Evolutionary conservation across 2,113 vertebrate species (phyloP), one percentile per base, ranked within the genome.

Genomic region (Pyxicephalus adspersus): DNA sequence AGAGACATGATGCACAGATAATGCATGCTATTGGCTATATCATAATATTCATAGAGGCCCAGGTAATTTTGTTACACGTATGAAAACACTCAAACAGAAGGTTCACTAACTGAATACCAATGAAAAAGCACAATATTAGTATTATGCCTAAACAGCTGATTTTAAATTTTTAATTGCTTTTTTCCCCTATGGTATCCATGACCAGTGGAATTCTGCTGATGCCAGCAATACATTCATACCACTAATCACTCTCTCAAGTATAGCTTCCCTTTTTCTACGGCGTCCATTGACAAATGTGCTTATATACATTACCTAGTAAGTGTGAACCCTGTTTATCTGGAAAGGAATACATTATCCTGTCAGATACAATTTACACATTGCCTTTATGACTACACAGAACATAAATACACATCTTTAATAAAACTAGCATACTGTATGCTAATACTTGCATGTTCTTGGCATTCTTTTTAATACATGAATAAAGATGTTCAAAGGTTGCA

Each of bases 241-340:
- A n/a, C 50, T 74, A 74, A 74, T 81, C 70, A 81, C 31, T n/a
- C 19, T n/a, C n/a, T n/a, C n/a, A 31, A 78, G 17, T 57, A 20
- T 77, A 45, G 38, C 5, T 64, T 60, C 63, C 54, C 17, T 3
- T 18, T n/a, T 29, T 22, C 58, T 54, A 22, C 55, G 13, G 3
- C 4, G 52, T 54, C 29, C 31, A 16, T 38, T 60, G 34, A 17
- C n/a, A 5, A 34, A 28, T 51, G 52, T 19, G 55, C 23, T 61
- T 29, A 38, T 55, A 19, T 64, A 64, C 64, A 54, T 52, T 52
- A 19, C 22, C 17, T 73, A 31, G 3, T 61, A 73, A 64, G 23
- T 4, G 19, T 4, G 9, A 15, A 77, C 19, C 58, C 45, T n/a
- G 22, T 34, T 23, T 51, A n/a, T 60, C 25, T 34, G n/a, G 38